These are phyloP conservation scores for Drosophila affinis DNA, from an alignment of 2,888 invertebrate genomes.

Conservation along the genomic window DNA sequence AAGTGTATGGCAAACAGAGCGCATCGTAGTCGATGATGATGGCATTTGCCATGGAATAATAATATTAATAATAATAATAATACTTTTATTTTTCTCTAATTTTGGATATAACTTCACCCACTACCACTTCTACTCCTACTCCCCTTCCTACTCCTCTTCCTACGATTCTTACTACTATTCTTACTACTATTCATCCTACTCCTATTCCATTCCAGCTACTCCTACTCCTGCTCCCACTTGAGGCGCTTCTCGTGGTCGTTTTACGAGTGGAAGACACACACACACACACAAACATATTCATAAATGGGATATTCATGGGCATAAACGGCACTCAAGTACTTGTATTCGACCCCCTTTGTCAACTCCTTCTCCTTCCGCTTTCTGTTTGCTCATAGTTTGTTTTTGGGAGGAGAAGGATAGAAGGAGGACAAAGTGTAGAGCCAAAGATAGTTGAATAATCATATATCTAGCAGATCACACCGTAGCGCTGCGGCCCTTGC, in stretches of 20 bases:
- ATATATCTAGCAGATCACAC: too few species aligned
- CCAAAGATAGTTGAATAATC: neutral
- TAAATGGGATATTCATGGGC: neutral
- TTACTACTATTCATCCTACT: too few species aligned
- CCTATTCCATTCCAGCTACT: neutral
- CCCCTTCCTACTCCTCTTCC: too few species aligned
- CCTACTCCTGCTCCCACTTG: neutral
- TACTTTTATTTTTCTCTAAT: too few species aligned
- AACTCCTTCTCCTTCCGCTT: neutral
- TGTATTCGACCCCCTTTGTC: neutral
- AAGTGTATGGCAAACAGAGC: slow-evolving; percentile 61
- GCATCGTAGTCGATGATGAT: slow-evolving; percentile 30
- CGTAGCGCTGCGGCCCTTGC: too few species aligned
- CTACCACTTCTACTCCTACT: too few species aligned
- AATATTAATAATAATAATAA: slow-evolving; percentile 33
- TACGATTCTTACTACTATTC: too few species aligned
- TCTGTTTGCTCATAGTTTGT: slow-evolving; percentile 56
- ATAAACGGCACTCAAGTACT: too few species aligned
- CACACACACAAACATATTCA: neutral
- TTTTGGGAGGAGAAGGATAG: slow-evolving; percentile 14
- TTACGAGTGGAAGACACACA: neutral
- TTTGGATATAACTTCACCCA: too few species aligned
- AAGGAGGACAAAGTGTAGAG: neutral
- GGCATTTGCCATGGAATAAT: slow-evolving; percentile 27
- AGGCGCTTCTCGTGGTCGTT: neutral